Percentiles rank a stretch among this genome's conserved stretches.
These are phyloP conservation scores for Oscheius sp. DNA, from an alignment of 2,888 invertebrate genomes.

Conservation along the genomic window DNA sequence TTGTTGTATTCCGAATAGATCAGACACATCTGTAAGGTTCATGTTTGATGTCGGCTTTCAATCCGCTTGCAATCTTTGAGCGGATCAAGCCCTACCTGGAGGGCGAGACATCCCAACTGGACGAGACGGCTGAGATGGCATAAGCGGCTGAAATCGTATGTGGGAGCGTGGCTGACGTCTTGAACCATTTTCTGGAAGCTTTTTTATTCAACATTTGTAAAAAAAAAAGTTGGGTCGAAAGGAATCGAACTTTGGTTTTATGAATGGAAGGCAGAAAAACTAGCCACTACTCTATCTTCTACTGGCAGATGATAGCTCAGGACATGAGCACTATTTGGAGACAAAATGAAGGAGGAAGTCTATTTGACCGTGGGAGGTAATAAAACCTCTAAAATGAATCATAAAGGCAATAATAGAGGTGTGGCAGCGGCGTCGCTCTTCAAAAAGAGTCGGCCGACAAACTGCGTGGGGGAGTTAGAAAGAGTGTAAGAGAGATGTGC, in stretches of 20 bases:
- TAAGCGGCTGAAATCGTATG: slow-evolving; percentile 14
- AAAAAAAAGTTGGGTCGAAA: background rate
- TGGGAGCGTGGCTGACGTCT: slow-evolving; percentile 26
- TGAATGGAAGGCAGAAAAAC: background rate
- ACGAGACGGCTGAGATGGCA: slow-evolving; percentile 8
- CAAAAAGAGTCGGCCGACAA: too few species aligned
- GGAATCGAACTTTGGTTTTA: background rate
- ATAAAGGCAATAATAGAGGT: too few species aligned
- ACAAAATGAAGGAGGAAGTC: too few species aligned
- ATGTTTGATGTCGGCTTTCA: background rate
- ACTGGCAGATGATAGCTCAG: too few species aligned
- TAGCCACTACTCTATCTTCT: too few species aligned
- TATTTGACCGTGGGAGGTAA: too few species aligned
- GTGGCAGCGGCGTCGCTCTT: too few species aligned
- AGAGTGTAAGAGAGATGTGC: too few species aligned
- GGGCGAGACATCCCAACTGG: slow-evolving; percentile 11
- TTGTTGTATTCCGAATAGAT: slow-evolving; percentile 52
- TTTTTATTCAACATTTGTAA: background rate
- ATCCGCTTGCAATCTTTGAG: background rate
- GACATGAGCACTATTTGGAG: too few species aligned
- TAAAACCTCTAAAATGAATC: too few species aligned
- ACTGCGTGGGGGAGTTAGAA: too few species aligned
- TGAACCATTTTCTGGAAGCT: slow-evolving; percentile 19
- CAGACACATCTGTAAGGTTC: slow-evolving; percentile 35
- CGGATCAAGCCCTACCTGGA: slow-evolving; percentile 24